Evolutionary conservation across 2,113 vertebrate species (phyloP), one percentile per base, ranked within the genome.

Genomic region (Gopherus evgoodei): DNA sequence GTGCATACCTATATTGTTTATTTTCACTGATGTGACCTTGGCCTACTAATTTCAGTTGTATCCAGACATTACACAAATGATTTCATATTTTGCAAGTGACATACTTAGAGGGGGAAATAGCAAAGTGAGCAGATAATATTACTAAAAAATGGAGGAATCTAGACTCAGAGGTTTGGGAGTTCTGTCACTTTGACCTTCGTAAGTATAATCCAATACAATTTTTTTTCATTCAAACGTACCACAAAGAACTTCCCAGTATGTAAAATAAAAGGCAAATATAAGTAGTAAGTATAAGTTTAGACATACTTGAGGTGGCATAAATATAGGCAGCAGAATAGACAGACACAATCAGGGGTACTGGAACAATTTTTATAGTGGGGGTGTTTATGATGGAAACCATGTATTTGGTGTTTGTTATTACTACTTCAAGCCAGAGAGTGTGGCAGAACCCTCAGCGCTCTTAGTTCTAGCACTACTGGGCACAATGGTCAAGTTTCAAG

Each of bases 211-310:
- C 13, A 31, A 69, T 76, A 80, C 76, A 86, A 22, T 50, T 53
- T 78, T 35, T 56, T 89, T 83, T 93, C 91, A 59, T 94, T 75
- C 86, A 84, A 83, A 96, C 92, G 22, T 91, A 75, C 62, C 69
- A 56, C 29, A 31, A 90, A 94, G 65, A 35, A 86, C 47, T 4
- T 75, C 35, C 56, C 81, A 82, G 22, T n/a, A 93, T 89, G 87
- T 76, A 76, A 89, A 95, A 97, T 93, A 88, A 76, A 62, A 93
- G 85, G 31, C 35, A 94, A 95, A 85, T 57, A 86, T 4, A 90
- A 91, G 13, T 50, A 84, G 49, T 76, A 2, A 5, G 54, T 54
- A 5, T 81, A 42, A 27, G 6, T 1, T 94, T 92, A 81, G 5
- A 42, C 88, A 6, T 90, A 19, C 11, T 83, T 91, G 21, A 35